Base-by-base conservation (phyloP, 2,888 invertebrate genomes). In the Tolmerus cingulatus region DNA sequence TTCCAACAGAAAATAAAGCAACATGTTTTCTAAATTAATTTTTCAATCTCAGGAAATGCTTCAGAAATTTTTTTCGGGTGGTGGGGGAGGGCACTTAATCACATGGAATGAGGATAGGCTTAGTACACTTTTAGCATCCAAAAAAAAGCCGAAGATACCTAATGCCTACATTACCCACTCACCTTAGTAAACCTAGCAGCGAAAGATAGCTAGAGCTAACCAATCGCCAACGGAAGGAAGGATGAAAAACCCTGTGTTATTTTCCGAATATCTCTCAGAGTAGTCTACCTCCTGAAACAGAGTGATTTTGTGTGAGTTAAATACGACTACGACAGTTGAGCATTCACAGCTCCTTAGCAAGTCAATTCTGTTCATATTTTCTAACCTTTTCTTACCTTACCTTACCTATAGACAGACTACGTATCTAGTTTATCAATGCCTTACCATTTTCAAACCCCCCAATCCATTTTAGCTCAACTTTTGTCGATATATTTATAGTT, bases 21-120 rank as follows among this genome's bases (percentile, higher is more conserved):
- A 74, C 74, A 85, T 85, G 85, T 85, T 85, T 85, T 85, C 46
- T 7, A 74, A 74, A 85, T 85, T 85, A 85, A 85, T 85, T 85
- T 46, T 74, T 85, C 85, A 85, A 85, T 85, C 85, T 85, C 85
- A 85, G 74, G 85, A 85, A 74, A 85, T 85, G 74, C 30, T 85
- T 74, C 27, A 74, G 85, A 46, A 46, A 46, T 74, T 19, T 51
- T n/a, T 19, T 34, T 76, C 34, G 16, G 30, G 23, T 7, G 30
- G 74, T 16, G 5, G 9, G 40, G 40, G 7, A 37, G 37, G 37
- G 8, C 40, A 40, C 7, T 16, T 74, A 16, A 14, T 74, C 14
- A 16, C 23, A 74, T 5, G 43, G 16, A 46, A 46, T 16, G 43
- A 2, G 74, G 30, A 34, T 27, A 19, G 27, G 12, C 5, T 23